phyloP scores from a whole-genome alignment of 1,140 invertebrate genomes.

The Potamilus streckersoni region DNA sequence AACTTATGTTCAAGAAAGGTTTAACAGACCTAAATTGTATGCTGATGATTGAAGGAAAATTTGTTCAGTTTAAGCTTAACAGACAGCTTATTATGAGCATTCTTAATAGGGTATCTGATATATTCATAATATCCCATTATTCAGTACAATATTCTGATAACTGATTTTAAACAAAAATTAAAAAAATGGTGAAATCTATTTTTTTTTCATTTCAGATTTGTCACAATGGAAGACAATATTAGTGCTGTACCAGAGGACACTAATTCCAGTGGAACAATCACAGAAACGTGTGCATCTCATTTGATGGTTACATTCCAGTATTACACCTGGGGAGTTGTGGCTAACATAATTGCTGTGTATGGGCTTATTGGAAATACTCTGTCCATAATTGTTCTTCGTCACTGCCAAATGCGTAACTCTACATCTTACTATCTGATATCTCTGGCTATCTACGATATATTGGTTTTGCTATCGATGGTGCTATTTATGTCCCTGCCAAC shows the following conservation, averaged over 20 bases:
- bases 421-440: slow-evolving; percentile 64
- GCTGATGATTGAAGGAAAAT: too few species aligned
- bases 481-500: slow-evolving; percentile 78
- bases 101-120: too few species aligned
- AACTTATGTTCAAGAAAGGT: too few species aligned
- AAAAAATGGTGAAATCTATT: not conserved
- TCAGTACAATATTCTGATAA: too few species aligned
- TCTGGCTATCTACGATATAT: slow-evolving; percentile 61
- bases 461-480: slow-evolving; percentile 77
- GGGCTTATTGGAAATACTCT: slow-evolving; percentile 62
- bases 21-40: too few species aligned
- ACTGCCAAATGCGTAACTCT: slow-evolving; percentile 61
- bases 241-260: not conserved
- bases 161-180: too few species aligned
- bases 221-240: not conserved
- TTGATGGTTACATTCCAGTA: slow-evolving; percentile 45
- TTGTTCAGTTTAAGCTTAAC: too few species aligned
- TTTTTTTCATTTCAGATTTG: not conserved
- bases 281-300: not conserved
- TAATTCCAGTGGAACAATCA: not conserved
- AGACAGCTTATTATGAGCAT: too few species aligned
- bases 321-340: slow-evolving; percentile 69
- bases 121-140: too few species aligned
- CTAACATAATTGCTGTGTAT: slow-evolving; percentile 75
- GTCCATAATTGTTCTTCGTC: slow-evolving; percentile 61